Conservation (phyloP, 2,888 invertebrate species). For the Cosmopolites sordidus region DNA sequence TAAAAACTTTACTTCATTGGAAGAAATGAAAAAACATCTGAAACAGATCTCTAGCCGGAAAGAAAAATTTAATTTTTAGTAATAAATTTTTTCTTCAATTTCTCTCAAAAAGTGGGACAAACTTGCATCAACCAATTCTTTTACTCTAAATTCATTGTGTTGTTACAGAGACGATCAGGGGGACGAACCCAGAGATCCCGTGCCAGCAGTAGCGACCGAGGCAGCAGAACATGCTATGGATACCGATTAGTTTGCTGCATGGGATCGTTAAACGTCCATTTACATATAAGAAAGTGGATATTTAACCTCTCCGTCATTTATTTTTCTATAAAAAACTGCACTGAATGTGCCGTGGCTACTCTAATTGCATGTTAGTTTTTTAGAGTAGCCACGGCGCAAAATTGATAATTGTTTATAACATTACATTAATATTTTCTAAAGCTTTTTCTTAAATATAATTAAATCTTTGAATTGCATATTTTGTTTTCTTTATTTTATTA, state of each 20-base stretch:
- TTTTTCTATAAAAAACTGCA: slow-evolving; percentile 3
- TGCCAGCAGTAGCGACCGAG: slow-evolving; percentile 46
- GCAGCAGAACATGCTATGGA: slow-evolving; percentile 44
- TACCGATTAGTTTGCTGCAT: slow-evolving; percentile 41
- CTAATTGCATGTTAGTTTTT: neutral
- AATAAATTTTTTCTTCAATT: no score
- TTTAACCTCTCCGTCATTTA: slow-evolving; percentile 2
- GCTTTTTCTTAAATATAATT: slow-evolving; percentile 14
- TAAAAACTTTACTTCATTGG: no score
- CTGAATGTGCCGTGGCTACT: slow-evolving; percentile 42
- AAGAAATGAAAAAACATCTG: no score
- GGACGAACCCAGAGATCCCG: slow-evolving; percentile 49
- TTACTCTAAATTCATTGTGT: no score
- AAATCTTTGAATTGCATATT: neutral
- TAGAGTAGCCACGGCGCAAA: slow-evolving; percentile 37
- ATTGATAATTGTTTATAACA: no score
- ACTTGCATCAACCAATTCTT: no score
- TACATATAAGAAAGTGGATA: neutral
- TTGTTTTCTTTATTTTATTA: no score
- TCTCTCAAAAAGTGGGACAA: no score
- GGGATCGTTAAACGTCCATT: no score
- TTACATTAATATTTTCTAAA: slow-evolving; percentile 11
- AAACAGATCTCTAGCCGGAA: no score
- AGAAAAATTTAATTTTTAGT: no score
- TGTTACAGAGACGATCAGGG: slow-evolving; percentile 40